Conservation (phyloP, 2,888 invertebrate species). For the Aproaerema taeniolella region DNA sequence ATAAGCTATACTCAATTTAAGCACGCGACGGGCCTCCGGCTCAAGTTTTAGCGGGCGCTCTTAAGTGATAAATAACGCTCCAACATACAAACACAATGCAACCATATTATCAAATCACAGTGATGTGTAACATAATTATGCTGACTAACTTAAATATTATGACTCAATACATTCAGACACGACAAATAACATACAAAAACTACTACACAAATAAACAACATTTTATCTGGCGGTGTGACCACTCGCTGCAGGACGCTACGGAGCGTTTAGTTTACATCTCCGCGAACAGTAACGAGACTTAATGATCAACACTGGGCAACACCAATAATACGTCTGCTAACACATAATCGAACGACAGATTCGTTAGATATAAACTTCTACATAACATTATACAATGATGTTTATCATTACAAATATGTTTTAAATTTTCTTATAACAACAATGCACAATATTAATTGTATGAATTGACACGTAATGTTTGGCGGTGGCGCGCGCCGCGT, state of each 20-base stretch:
- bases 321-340: slow-evolving; percentile 44
- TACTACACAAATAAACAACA: slow-evolving; percentile 40
- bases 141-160: slow-evolving; percentile 68
- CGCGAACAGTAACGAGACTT: slow-evolving; percentile 7
- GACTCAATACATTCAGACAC: slow-evolving; percentile 60
- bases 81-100: slow-evolving; percentile 60
- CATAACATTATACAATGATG: slow-evolving; percentile 64
- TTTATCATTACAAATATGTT: slow-evolving; percentile 64
- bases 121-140: slow-evolving; percentile 65
- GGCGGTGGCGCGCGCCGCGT: slow-evolving; percentile 25
- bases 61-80: too few species aligned
- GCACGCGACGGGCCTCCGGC: too few species aligned
- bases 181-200: slow-evolving; percentile 54
- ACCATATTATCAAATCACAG: slow-evolving; percentile 69
- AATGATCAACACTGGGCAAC: slow-evolving; percentile 31
- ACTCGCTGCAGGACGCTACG: slow-evolving; percentile 22
- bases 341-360: slow-evolving; percentile 34
- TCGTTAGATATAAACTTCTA: slow-evolving; percentile 64
- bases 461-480: slow-evolving; percentile 72
- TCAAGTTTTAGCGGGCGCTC: too few species aligned
- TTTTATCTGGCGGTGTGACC: slow-evolving; percentile 38
- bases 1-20: too few species aligned
- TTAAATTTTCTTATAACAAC: slow-evolving; percentile 65
- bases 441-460: slow-evolving; percentile 70
- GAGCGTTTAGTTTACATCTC: background rate